These are phyloP conservation scores for Drosophila fulvimacula DNA, from an alignment of 2,888 invertebrate species.

Conservation along the genomic window DNA sequence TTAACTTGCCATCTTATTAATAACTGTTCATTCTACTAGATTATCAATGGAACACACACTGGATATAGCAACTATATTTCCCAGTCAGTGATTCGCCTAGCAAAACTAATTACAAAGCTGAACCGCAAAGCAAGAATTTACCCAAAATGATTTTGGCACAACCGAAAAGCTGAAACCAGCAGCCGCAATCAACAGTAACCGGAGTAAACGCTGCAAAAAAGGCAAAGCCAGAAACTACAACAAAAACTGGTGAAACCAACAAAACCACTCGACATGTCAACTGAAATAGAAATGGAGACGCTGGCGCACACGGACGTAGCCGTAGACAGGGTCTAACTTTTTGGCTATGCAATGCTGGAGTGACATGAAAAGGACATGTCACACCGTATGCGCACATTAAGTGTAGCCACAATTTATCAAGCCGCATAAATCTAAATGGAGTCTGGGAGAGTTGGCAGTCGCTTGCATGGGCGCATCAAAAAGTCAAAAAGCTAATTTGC, in stretches of 20 bases:
- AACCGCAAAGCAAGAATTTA: conserved; percentile 63
- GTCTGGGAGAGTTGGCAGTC: conserved; percentile 59
- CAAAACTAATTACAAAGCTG: conserved; percentile 73
- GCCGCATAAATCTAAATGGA: conserved; percentile 79
- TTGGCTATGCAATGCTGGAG: conserved; percentile 57
- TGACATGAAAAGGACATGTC: conserved; percentile 79
- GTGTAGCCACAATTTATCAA: conserved; percentile 81
- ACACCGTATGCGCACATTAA: conserved; percentile 79
- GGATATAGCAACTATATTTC: neutral
- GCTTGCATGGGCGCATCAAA: conserved; percentile 67
- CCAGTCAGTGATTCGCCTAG: conserved; percentile 24
- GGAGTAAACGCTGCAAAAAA: conserved; percentile 61
- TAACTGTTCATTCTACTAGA: neutral
- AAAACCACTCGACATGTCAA: conserved; percentile 79
- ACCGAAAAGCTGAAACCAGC: conserved; percentile 31
- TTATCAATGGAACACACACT: conserved; percentile 4
- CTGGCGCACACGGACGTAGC: conserved; percentile 3
- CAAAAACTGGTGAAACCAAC: conserved; percentile 59
- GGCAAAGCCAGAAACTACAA: conserved; percentile 41
- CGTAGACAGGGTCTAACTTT: conserved; percentile 53
- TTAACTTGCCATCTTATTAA: neutral
- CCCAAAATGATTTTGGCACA: conserved; percentile 56
- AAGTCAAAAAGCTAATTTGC: conserved; percentile 81
- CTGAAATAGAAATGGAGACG: conserved; percentile 50
- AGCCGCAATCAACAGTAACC: conserved; percentile 13